These are phyloP conservation scores for Otus sunia DNA, from an alignment of 2,113 vertebrate species.

Conservation along the genomic window DNA sequence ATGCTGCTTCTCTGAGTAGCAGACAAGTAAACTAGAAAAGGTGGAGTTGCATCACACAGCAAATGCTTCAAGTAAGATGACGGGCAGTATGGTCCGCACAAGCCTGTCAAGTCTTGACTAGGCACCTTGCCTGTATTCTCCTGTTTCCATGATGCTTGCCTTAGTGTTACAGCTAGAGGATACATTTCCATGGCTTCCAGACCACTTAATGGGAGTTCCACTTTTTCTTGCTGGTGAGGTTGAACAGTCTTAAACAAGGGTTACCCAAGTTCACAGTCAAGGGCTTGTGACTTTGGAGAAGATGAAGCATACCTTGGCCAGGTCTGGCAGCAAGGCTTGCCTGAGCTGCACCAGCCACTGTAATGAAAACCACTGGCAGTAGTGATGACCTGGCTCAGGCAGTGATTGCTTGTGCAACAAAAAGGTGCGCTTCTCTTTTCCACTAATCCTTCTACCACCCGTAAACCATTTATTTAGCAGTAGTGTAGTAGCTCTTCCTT, in stretches of 20 bases:
- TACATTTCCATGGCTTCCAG: neutral
- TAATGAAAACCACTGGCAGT: accelerated
- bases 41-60: neutral
- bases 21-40: neutral
- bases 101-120: neutral
- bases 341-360: neutral
- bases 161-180: no score
- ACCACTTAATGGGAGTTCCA: accelerated
- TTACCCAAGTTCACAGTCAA: no score
- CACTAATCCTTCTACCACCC: neutral
- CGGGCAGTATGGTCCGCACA: accelerated
- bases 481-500: neutral
- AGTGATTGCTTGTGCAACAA: neutral
- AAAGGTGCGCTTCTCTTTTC: neutral
- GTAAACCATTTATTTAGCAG: neutral
- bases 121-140: neutral
- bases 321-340: neutral
- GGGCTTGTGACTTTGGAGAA: neutral
- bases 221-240: neutral
- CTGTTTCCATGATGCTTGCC: neutral
- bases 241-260: neutral
- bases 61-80: no score
- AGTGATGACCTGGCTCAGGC: neutral
- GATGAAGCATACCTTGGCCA: neutral
- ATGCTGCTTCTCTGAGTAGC: neutral